Evolutionary conservation across 2,113 vertebrate species (phyloP).

Genomic region (Scalopus aquaticus): DNA sequence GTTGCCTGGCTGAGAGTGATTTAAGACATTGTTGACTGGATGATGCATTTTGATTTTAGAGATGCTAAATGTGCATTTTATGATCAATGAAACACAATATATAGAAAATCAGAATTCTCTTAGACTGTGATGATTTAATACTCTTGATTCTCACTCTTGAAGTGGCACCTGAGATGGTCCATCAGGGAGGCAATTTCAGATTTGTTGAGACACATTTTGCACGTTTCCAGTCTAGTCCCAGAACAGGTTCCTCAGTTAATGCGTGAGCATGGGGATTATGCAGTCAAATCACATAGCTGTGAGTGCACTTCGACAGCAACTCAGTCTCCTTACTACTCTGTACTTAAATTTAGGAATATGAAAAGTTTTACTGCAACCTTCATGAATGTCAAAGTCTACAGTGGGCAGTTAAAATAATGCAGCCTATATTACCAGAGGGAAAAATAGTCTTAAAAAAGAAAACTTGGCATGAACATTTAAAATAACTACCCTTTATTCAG

Average conservation of each 20-base stretch:
- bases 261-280: neutral
- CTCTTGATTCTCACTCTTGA: neutral
- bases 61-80: neutral
- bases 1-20: constrained; percentile 6
- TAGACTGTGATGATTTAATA: constrained; percentile 14
- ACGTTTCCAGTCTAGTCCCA: neutral
- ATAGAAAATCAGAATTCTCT: neutral
- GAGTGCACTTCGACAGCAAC: neutral
- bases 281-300: neutral
- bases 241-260: neutral
- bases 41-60: constrained; percentile 48
- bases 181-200: neutral
- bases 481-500: neutral
- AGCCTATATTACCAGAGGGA: neutral
- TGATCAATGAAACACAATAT: constrained; percentile 36
- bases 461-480: constrained; percentile 5
- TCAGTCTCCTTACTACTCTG: neutral
- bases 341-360: constrained; percentile 1
- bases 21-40: constrained; percentile 6
- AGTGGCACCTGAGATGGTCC: neutral
- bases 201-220: neutral
- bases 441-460: neutral
- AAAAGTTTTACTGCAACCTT: neutral
- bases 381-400: neutral
- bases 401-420: neutral